phyloP scores from a whole-genome alignment of 2,113 vertebrate genomes.

The Eurypyga helias region DNA sequence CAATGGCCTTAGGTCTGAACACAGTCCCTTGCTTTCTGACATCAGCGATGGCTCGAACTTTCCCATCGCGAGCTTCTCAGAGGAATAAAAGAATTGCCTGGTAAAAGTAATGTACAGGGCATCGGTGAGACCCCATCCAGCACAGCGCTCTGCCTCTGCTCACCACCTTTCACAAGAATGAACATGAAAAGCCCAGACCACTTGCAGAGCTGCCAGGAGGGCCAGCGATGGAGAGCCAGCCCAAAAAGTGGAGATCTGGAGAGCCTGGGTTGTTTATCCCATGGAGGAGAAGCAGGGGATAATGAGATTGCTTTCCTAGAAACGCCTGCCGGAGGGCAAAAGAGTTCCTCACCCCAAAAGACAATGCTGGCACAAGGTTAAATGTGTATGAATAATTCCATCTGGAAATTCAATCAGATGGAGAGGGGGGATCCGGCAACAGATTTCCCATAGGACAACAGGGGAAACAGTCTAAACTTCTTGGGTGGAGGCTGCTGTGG shows the following conservation, averaged over 20 bases:
- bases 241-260: not conserved
- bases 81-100: not conserved
- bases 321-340: not conserved
- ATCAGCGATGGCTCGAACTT: not conserved
- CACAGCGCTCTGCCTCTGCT: not conserved
- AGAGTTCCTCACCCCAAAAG: not conserved
- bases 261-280: fast-evolving
- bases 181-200: not conserved
- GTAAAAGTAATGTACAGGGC: not conserved
- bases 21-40: not conserved
- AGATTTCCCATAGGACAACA: not conserved
- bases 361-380: constrained; percentile 8
- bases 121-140: not conserved
- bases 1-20: not conserved
- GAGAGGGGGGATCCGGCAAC: not conserved
- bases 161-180: not conserved
- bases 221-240: not conserved
- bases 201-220: fast-evolving
- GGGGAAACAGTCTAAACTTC: not conserved
- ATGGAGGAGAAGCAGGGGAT: not conserved
- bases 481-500: not conserved
- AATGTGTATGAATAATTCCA: not conserved
- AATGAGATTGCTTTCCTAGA: not conserved
- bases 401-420: not conserved
- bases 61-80: not conserved